Percentiles rank a stretch among this genome's conserved stretches.
Evolutionary conservation across 2,888 invertebrate genomes (phyloP).

Genomic region (Heliconius charithonia): DNA sequence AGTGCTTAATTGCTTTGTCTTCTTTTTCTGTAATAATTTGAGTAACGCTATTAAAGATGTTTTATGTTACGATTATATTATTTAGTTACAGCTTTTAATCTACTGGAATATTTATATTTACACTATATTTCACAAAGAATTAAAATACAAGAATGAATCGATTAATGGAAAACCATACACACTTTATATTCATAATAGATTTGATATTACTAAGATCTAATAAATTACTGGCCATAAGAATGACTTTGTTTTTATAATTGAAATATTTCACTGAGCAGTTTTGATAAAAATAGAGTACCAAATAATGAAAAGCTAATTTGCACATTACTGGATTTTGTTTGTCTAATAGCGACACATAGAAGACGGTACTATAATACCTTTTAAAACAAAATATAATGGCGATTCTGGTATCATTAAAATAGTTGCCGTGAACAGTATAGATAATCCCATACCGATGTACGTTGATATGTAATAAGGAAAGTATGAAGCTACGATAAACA

Average conservation of each 20-base stretch:
- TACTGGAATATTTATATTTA: neutral
- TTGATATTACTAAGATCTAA: neutral
- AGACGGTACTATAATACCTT: conserved; percentile 39
- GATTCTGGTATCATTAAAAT: conserved; percentile 49
- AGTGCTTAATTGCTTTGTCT: conserved; percentile 51
- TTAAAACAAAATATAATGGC: conserved; percentile 44
- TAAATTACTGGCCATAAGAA: neutral
- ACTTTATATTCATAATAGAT: neutral
- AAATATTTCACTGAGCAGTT: neutral
- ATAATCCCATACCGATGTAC: conserved; percentile 52
- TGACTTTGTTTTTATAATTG: neutral
- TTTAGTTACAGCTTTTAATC: neutral
- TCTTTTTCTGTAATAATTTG: conserved; percentile 53
- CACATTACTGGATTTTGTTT: neutral
- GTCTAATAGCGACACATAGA: neutral
- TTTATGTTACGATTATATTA: too few species aligned
- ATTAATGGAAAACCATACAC: neutral
- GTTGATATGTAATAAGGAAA: conserved; percentile 49
- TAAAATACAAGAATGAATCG: too few species aligned
- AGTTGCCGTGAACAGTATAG: conserved; percentile 45
- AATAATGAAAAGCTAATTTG: neutral
- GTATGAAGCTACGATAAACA: conserved; percentile 54
- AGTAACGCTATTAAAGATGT: neutral
- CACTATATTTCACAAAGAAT: too few species aligned
- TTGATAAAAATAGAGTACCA: neutral